Evolutionary conservation across 2,888 invertebrate species (phyloP), one percentile per base, ranked within the genome.

Genomic region (Tiphia femorata): DNA sequence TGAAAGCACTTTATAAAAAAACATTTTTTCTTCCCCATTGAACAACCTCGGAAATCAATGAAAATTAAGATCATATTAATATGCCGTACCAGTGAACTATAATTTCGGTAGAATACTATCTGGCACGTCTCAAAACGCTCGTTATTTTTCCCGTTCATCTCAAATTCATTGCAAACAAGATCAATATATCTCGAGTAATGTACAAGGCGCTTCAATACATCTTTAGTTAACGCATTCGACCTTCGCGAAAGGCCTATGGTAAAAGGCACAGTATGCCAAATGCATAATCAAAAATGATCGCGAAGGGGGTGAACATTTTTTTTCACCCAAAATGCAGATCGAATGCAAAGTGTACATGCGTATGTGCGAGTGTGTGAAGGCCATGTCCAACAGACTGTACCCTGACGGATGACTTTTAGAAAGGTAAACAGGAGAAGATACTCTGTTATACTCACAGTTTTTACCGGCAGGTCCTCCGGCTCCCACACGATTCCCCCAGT

Each of bases 401-500:
- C 54, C 54, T 61, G 57, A 63, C 70, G 62, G 47, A 64, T 67
- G 54, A 64, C 57, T 67, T 62, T 62, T 59, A 43, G 58, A 66
- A 67, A 60, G 55, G 53, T 70, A 62, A 72, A 68, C 58, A 66
- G 64, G 40, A 51, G 30, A 61, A 46, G 46, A 48, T 49, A 58
- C 58, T 53, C 49, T 58, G 49, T 44, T 76, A 79, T 79, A 79
- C 68, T 78, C 79, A n/a, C n/a, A n/a, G 51, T 58, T 65, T 70
- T 63, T 58, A 54, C 62, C 66, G 68, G 70, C 64, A 57, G 64
- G 62, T 62, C 54, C 62, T 58, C 58, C 55, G 56, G 50, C 65
- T 61, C 52, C 49, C 52, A 42, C 64, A 58, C 62, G 60, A 61
- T 67, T 60, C 60, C 52, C 43, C 55, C 50, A 35, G 37, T 23